Base-by-base conservation (phyloP, 1,140 invertebrate genomes). In the Aphelinus certus region DNA sequence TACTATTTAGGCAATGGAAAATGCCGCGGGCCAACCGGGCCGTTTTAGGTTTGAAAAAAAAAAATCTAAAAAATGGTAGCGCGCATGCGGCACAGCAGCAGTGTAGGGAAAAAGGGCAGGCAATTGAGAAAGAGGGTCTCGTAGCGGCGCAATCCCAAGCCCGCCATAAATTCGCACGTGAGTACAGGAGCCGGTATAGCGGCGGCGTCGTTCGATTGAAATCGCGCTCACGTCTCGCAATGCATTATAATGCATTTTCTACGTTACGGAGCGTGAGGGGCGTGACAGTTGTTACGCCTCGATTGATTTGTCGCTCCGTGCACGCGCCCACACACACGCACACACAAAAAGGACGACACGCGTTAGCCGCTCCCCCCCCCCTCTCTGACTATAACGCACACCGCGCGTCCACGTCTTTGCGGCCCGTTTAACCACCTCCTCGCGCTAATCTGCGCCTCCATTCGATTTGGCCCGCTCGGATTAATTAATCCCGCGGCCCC, bases 171-270 rank as follows among this genome's bases (percentile, higher is more conserved):
- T 81, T 81, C 75, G 71, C 71, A 67, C 68, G 68, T 55, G 53
- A 71, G 55, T 42, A 42, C 70, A 67, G 76, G 73, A 56, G 71
- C 47, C 26, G 4, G 51, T 53, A 9, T 53, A 53, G 26, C 3
- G 46, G 60, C 46, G 7, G 71, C 55, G 56, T 7, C 48, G 73
- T 68, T 76, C 80, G 78, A 81, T 82, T 80, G 80, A 79, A 80
- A 82, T 80, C 79, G 74, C 79, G 76, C 71, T 68, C 81, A 78
- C 81, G 79, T 81, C 76, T 78, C 74, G 76, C 71, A 61, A 77
- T 80, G 80, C 80, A 80, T 82, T 82, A 81, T 82, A 82, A 82
- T 81, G 80, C 77, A 81, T 82, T 81, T 81, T 82, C 80, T 79
- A 78, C 77, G 76, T 76, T 63, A 73, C 75, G 70, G 61, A 6